These are phyloP conservation scores for Daubentonia madagascariensis DNA, from an alignment of 2,113 vertebrate species.

Conservation along the genomic window DNA sequence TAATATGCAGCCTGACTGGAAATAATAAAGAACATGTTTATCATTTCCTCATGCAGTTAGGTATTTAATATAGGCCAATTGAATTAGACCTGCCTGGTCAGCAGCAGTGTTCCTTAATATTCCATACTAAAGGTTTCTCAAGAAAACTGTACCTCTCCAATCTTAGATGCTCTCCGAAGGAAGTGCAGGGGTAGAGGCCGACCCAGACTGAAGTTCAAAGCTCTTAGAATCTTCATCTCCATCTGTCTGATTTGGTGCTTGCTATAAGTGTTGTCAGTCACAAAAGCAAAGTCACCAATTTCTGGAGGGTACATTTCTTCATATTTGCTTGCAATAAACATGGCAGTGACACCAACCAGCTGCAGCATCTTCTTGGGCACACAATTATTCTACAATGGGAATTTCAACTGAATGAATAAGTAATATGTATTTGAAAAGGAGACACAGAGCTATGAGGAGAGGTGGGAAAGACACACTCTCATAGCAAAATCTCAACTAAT, in stretches of 20 bases:
- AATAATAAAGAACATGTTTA: not conserved
- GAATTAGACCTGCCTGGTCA: not conserved
- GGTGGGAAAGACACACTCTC: not conserved
- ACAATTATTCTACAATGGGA: conserved; percentile 81
- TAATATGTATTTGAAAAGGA: not conserved
- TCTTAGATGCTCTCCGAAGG: conserved; percentile 87
- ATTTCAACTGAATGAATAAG: not conserved
- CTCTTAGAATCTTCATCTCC: conserved; percentile 88
- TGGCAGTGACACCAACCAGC: conserved; percentile 89
- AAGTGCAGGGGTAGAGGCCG: conserved; percentile 88
- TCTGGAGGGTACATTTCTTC: conserved; percentile 88
- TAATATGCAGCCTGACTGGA: not conserved
- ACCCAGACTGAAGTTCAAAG: conserved; percentile 86
- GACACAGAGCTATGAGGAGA: not conserved
- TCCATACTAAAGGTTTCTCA: not conserved
- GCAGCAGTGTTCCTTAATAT: not conserved
- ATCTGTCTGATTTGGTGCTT: conserved; percentile 87
- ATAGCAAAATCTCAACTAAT: not conserved
- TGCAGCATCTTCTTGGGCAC: conserved; percentile 88
- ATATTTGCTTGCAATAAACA: conserved; percentile 93
- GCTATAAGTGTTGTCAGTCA: conserved; percentile 86
- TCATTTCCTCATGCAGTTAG: not conserved
- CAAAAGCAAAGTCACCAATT: conserved; percentile 85
- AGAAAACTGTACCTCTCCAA: conserved; percentile 83
- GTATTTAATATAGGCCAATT: not conserved